Evolutionary conservation across 2,113 vertebrate genomes (phyloP).

Genomic region (Myiozetetes cayanensis): DNA sequence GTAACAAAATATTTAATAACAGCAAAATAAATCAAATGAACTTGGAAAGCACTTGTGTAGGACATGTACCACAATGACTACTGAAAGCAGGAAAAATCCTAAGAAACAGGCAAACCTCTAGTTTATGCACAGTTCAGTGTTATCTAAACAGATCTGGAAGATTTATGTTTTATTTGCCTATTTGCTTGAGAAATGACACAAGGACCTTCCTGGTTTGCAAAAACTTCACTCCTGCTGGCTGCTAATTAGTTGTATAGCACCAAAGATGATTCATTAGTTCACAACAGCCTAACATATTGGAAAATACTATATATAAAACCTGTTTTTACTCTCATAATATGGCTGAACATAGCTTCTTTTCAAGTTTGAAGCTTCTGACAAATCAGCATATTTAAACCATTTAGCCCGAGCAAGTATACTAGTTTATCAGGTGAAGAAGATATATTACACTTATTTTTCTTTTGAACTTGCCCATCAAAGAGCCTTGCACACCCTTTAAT

Average conservation of each 20-base stretch:
- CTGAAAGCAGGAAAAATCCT: not conserved
- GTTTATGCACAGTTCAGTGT: not conserved
- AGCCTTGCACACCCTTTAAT: not conserved
- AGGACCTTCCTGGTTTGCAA: not conserved
- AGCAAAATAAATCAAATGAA: not conserved
- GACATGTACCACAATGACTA: not conserved
- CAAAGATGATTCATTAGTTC: not conserved
- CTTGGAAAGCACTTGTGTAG: not conserved
- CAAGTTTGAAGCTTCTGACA: not conserved
- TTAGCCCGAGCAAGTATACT: not conserved
- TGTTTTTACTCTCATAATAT: not conserved
- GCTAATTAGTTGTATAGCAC: not conserved
- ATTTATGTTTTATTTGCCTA: not conserved
- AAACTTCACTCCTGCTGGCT: not conserved
- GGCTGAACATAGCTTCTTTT: not conserved
- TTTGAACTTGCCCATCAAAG: conserved; percentile 25
- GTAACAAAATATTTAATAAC: not conserved
- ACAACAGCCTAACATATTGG: not conserved
- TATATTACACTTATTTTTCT: conserved; percentile 13
- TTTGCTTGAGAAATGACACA: not conserved
- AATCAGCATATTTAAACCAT: conserved; percentile 24
- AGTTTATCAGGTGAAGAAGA: not conserved
- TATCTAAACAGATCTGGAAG: not conserved
- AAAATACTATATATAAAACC: not conserved
- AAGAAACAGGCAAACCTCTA: not conserved